These are phyloP conservation scores for Doryteuthis pealeii DNA, from an alignment of 1,140 invertebrate species.

Conservation along the genomic window DNA sequence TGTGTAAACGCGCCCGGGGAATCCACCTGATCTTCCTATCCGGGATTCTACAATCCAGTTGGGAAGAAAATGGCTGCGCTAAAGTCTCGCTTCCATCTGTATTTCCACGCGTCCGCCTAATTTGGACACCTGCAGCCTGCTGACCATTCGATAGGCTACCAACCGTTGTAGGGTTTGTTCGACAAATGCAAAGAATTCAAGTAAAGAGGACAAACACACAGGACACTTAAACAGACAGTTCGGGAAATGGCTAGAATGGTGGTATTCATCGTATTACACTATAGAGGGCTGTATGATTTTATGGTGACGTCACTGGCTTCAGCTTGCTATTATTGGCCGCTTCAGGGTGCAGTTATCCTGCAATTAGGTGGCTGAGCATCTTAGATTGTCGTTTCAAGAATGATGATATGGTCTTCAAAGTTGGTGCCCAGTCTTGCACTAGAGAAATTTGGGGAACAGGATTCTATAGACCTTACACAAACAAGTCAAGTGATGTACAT, in stretches of 20 bases:
- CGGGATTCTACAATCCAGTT: neutral
- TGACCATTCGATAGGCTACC: constrained; percentile 1
- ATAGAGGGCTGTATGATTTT: constrained; percentile 1
- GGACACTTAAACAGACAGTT: constrained; percentile 9
- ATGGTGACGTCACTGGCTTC: neutral
- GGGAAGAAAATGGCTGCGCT: neutral
- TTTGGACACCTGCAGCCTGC: neutral
- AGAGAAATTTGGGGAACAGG: no score
- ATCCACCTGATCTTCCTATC: neutral
- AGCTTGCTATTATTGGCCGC: neutral
- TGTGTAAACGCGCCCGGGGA: neutral
- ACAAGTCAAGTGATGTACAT: no score
- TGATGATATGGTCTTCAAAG: no score
- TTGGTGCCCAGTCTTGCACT: no score
- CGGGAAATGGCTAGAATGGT: neutral
- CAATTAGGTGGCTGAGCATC: no score
- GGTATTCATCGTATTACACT: constrained; percentile 3
- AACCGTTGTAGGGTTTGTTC: neutral
- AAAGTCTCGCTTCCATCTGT: neutral
- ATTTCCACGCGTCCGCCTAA: neutral
- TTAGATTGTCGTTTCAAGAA: no score
- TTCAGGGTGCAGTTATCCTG: no score
- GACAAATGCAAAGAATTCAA: neutral
- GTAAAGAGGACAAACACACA: constrained; percentile 1
- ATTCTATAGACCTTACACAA: no score